phyloP scores from a whole-genome alignment of 2,888 invertebrate genomes.

The Noctua comes region DNA sequence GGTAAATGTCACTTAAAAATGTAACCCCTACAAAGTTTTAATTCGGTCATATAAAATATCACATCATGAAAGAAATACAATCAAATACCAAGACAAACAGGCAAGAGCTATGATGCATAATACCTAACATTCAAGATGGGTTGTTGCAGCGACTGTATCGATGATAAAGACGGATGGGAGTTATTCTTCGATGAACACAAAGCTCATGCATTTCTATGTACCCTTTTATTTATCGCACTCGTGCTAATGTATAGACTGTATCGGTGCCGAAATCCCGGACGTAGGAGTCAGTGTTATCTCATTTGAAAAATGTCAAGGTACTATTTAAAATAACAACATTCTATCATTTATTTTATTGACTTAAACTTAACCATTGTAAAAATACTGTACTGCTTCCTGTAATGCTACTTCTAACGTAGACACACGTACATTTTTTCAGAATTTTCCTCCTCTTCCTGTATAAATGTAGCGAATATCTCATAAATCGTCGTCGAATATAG shows the following conservation, averaged over 20 bases:
- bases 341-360: slow-evolving; percentile 16
- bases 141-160: slow-evolving; percentile 70
- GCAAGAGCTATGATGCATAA: slow-evolving; percentile 31
- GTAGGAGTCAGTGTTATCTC: slow-evolving; percentile 53
- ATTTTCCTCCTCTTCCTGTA: too few relatives aligned
- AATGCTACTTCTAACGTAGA: too few relatives aligned
- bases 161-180: slow-evolving; percentile 67
- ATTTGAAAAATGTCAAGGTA: slow-evolving; percentile 28
- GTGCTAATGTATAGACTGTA: slow-evolving; percentile 73
- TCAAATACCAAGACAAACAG: slow-evolving; percentile 9
- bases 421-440: too few relatives aligned
- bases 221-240: slow-evolving; percentile 66
- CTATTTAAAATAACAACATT: not conserved
- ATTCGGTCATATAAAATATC: slow-evolving; percentile 8
- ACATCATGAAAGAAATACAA: slow-evolving; percentile 20
- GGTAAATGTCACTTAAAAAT: slow-evolving; percentile 29
- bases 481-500: too few relatives aligned
- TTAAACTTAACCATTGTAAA: slow-evolving; percentile 2
- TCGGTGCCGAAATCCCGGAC: slow-evolving; percentile 10
- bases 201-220: slow-evolving; percentile 66
- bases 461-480: too few relatives aligned
- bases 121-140: slow-evolving; percentile 65
- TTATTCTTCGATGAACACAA: slow-evolving; percentile 70
- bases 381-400: slow-evolving; percentile 20
- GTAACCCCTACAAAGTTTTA: not conserved